Evolutionary conservation across 2,797 vertebrate genomes (phyloP).

Genomic region (Sarcophilus harrisii): DNA sequence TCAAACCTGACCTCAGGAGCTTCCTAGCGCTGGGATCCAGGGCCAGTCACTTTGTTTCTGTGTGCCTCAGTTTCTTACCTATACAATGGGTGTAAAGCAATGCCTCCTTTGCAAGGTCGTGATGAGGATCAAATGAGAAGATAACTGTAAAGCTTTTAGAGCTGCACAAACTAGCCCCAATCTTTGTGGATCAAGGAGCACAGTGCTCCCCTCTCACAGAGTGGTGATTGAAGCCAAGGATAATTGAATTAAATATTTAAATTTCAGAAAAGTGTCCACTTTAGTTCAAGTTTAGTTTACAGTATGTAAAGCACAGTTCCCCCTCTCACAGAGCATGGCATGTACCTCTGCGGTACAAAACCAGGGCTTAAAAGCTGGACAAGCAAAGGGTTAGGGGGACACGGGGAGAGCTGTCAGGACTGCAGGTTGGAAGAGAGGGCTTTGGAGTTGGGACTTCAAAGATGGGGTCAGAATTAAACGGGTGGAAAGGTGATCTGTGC

Average conservation of each 20-base stretch:
- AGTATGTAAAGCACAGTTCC: not conserved
- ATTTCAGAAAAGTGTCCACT: not conserved
- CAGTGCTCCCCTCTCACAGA: not conserved
- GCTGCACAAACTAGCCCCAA: not conserved
- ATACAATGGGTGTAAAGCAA: not conserved
- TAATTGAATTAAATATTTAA: not conserved
- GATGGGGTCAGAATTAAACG: not conserved
- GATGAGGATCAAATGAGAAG: not conserved
- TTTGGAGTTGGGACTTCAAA: not conserved
- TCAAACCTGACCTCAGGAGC: not conserved
- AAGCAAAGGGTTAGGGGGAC: not conserved
- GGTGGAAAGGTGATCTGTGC: not conserved
- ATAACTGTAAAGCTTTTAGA: not conserved
- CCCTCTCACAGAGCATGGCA: not conserved
- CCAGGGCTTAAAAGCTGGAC: not conserved
- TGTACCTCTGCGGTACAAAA: not conserved
- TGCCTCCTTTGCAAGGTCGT: not conserved
- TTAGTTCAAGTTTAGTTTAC: not conserved
- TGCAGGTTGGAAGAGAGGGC: not conserved
- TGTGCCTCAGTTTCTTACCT: not conserved
- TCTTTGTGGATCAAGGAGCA: not conserved
- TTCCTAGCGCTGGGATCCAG: not conserved
- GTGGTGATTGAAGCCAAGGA: not conserved
- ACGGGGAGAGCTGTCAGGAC: fast-evolving
- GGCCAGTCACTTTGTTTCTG: not conserved